Evolutionary conservation across 2,888 invertebrate genomes (phyloP).

Genomic region (Caenorhabditis sp.): DNA sequence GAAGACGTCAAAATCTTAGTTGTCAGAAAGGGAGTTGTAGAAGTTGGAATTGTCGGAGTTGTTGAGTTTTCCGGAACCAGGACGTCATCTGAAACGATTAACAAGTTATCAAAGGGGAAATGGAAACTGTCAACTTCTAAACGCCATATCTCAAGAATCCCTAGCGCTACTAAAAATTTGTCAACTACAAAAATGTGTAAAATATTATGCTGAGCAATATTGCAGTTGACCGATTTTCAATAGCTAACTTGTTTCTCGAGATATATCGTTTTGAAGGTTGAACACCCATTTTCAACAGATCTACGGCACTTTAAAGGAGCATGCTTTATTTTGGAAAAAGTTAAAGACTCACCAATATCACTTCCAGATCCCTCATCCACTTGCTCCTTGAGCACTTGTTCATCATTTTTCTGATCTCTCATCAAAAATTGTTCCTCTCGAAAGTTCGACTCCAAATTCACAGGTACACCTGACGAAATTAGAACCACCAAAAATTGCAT

Average conservation of each 20-base stretch:
- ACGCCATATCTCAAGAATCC: no score
- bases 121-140: no score
- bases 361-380: constrained; percentile 53
- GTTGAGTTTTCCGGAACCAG: constrained; percentile 28
- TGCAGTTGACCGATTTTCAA: no score
- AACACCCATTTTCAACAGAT: no score
- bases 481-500: background rate
- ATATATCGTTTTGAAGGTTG: no score
- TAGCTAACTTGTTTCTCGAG: no score
- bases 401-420: background rate
- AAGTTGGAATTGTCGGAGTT: background rate
- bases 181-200: no score
- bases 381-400: background rate
- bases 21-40: background rate
- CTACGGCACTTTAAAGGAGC: no score
- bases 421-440: constrained; percentile 41
- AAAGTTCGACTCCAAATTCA: background rate
- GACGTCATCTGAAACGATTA: constrained; percentile 17
- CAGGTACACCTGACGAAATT: background rate
- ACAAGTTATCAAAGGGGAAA: background rate
- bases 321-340: no score
- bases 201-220: no score
- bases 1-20: background rate
- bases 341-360: constrained; percentile 19
- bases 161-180: no score